A percentile compares a stretch with the other conserved stretches of the same genome.
These are phyloP conservation scores for Megaleporinus macrocephalus DNA, from an alignment of 2,113 vertebrate genomes.

Conservation along the genomic window DNA sequence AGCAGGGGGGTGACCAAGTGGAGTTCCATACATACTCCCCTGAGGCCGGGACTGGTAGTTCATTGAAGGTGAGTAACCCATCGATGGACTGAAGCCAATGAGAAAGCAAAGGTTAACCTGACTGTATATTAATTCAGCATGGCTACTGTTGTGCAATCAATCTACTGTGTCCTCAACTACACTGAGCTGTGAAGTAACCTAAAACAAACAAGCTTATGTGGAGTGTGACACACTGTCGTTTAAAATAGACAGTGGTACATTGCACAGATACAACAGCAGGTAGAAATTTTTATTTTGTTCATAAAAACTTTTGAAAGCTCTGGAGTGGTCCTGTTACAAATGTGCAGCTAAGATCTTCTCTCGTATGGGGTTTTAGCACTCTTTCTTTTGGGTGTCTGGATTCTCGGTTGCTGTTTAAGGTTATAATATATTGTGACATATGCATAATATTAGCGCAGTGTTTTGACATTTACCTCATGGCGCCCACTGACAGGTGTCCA, in stretches of 20 bases:
- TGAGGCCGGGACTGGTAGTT: slow-evolving; percentile 85
- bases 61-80: slow-evolving; percentile 86
- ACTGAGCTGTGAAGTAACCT: not conserved
- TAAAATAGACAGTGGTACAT: no score
- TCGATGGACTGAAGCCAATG: slow-evolving; percentile 80
- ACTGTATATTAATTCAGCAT: not conserved
- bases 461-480: slow-evolving; percentile 84
- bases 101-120: slow-evolving; percentile 15
- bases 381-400: not conserved
- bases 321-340: not conserved
- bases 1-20: slow-evolving; percentile 79
- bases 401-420: not conserved
- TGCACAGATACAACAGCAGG: no score
- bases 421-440: not conserved
- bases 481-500: slow-evolving; percentile 92
- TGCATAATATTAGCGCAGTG: not conserved
- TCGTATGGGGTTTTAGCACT: no score
- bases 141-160: not conserved
- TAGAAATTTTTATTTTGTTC: no score
- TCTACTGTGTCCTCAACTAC: not conserved
- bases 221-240: no score
- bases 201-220: no score
- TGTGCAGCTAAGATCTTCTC: no score
- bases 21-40: slow-evolving; percentile 77
- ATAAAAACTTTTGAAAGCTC: not conserved